Conservation (phyloP, 2,113 vertebrate genomes). For the Brachyhypopomus gauderio region DNA sequence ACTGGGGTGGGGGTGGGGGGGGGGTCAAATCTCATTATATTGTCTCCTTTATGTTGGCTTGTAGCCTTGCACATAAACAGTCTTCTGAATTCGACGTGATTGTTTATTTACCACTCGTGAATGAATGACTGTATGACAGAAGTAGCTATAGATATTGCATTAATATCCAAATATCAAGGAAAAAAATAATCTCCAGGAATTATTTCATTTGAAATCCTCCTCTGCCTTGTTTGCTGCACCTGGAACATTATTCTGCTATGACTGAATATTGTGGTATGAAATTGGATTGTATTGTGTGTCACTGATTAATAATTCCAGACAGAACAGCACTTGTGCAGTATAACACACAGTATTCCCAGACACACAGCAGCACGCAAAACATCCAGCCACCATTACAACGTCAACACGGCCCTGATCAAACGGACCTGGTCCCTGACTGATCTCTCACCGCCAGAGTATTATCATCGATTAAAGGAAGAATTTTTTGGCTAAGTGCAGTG, state of each 20-base stretch:
- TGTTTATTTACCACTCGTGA: conserved; percentile 68
- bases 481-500: too few species aligned
- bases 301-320: conserved; percentile 74
- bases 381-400: not conserved
- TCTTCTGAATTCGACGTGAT: conserved; percentile 68
- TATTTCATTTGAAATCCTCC: conserved; percentile 68
- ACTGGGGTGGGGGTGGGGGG: not conserved
- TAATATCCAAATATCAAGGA: conserved; percentile 66
- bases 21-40: conserved; percentile 75
- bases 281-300: conserved; percentile 75
- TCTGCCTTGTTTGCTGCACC: conserved; percentile 66
- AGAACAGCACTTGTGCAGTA: conserved; percentile 66
- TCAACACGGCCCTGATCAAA: not conserved
- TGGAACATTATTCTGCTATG: conserved; percentile 65
- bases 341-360: conserved; percentile 58
- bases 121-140: conserved; percentile 64
- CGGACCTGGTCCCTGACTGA: not conserved
- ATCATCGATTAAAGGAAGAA: too few species aligned
- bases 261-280: conserved; percentile 70
- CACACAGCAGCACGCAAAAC: conserved; percentile 3
- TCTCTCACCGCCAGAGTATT: not conserved
- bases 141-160: conserved; percentile 66
- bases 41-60: conserved; percentile 70
- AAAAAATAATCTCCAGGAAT: conserved; percentile 62
- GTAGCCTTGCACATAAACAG: conserved; percentile 64